A percentile compares a stretch with the other conserved stretches of the same genome.
These are phyloP conservation scores for Ceratina japonica DNA, from an alignment of 1,140 invertebrate genomes.

Conservation along the genomic window DNA sequence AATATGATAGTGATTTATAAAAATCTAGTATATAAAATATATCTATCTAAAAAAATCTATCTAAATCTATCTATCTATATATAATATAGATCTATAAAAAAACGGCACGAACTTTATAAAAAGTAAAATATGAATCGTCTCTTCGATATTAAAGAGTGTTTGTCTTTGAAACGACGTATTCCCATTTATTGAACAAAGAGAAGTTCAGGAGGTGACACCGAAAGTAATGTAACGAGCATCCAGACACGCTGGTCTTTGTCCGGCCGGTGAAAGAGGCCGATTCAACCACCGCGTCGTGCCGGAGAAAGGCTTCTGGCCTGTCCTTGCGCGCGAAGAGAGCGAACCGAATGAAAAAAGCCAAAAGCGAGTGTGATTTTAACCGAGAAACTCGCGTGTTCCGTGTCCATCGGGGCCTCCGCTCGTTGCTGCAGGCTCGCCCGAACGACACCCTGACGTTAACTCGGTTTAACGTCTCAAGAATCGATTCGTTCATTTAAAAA, in stretches of 20 bases:
- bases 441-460: slow-evolving; percentile 5
- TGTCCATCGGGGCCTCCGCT: slow-evolving; percentile 31
- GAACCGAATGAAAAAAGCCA: slow-evolving; percentile 7
- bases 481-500: background rate
- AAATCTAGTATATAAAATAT: too few species aligned
- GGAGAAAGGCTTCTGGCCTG: slow-evolving; percentile 28
- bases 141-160: too few species aligned
- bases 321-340: slow-evolving; percentile 37
- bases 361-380: slow-evolving; percentile 58
- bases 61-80: too few species aligned
- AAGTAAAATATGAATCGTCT: too few species aligned
- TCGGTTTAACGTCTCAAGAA: background rate
- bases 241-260: background rate
- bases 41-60: too few species aligned
- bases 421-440: slow-evolving; percentile 7
- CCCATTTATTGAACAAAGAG: background rate
- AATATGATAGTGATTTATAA: too few species aligned
- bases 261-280: slow-evolving; percentile 21
- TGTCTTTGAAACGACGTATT: background rate
- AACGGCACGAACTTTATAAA: too few species aligned
- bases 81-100: too few species aligned
- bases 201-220: background rate
- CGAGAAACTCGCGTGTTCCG: slow-evolving; percentile 55
- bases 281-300: slow-evolving; percentile 3
- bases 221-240: slow-evolving; percentile 6